Base-by-base conservation (phyloP, 2,797 vertebrate genomes). In the Premnoplex brunnescens region DNA sequence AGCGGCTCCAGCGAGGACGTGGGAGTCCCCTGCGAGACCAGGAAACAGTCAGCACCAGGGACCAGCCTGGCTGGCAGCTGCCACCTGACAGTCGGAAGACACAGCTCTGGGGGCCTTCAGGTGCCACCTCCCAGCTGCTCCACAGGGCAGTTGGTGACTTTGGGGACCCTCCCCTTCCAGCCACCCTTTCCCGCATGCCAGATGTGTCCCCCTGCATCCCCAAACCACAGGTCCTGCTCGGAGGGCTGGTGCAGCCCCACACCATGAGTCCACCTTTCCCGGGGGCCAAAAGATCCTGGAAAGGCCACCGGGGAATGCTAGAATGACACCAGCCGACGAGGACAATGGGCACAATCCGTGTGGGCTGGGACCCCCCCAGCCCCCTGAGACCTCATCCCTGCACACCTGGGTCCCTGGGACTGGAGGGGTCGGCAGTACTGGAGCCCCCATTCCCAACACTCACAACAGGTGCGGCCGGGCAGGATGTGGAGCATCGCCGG, bases 361-460 rank as follows among this genome's bases (percentile, higher is more conserved):
- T 36, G 21, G 84, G 24, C 51, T 8, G 46, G 49, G 39, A 14
- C 9, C 7, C 14, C 18, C 21, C 23, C 32, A 13, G 39, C 24
- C 43, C 32, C 26, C 71, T 4, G 44, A 46, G 16, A 26, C 43
- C 36, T 8, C 43, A 14, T 9, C 22, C 34, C 56, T 14, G 4
- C 46, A 44, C 37, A 17, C 2, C 28, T 1, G 9, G 21, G 14
- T 10, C 30, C 44, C 55, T 2, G 1, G 4, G 10, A 6, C 4
- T 4, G 15, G 15, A 9, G 34, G n/a, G 32, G n/a, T 1, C 14
- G 56, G 30, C 63, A n/a, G 22, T 1, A 2, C 5, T 0, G 48
- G 62, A 49, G 21, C 32, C 14, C 54, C n/a, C 43, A 4, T 2
- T 9, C 26, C 56, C 67, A 20, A 4, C 6, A 18, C 51, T 8